Conservation (phyloP, 2,113 vertebrate genomes). For the Sander vitreus region DNA sequence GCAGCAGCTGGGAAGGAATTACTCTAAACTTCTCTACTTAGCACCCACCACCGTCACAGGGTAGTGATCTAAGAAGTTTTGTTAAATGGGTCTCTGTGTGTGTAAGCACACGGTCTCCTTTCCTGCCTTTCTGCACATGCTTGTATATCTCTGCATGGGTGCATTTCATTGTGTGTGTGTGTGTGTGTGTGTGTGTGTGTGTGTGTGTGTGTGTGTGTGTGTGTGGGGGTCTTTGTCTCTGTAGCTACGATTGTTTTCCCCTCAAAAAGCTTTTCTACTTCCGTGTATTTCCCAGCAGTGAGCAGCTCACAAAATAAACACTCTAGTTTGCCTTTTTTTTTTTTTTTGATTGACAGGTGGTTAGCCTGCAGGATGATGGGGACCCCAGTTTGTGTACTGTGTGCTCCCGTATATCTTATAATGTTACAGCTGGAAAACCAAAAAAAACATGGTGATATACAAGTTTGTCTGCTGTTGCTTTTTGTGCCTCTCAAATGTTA, state of each 20-base stretch:
- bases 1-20: slow-evolving; percentile 90
- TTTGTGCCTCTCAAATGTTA: neutral
- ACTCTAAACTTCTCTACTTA: slow-evolving; percentile 87
- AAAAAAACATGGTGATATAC: no score
- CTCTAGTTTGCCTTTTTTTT: slow-evolving; percentile 13
- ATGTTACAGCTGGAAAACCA: neutral
- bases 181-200: no score
- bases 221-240: slow-evolving; percentile 16
- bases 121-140: slow-evolving; percentile 80
- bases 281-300: slow-evolving; percentile 47
- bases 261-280: neutral
- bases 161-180: slow-evolving; percentile 46
- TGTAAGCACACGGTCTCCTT: slow-evolving; percentile 14
- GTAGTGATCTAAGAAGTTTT: slow-evolving; percentile 88
- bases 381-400: slow-evolving; percentile 17
- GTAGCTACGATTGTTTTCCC: slow-evolving; percentile 17
- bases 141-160: slow-evolving; percentile 30
- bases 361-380: slow-evolving; percentile 8
- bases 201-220: slow-evolving; percentile 9
- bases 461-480: neutral
- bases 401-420: neutral
- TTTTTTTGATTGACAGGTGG: slow-evolving; percentile 66
- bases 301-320: slow-evolving; percentile 28
- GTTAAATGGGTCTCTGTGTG: slow-evolving; percentile 37
- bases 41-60: slow-evolving; percentile 89